phyloP scores from a whole-genome alignment of 1,140 invertebrate genomes.

The Ceratina australensis region DNA sequence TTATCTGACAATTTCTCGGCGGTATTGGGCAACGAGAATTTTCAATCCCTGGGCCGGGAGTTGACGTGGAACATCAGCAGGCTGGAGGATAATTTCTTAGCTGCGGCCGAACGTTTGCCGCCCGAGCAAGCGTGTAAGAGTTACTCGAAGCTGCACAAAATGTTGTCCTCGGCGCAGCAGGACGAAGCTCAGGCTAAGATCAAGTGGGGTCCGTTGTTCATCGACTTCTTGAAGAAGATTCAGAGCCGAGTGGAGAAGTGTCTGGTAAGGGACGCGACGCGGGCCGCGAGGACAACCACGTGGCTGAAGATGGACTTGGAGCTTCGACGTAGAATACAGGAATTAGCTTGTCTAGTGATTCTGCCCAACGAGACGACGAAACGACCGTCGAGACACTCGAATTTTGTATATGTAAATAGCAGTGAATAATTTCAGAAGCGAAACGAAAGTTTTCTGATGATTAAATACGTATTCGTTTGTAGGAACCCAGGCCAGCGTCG shows the following conservation, averaged over 20 bases:
- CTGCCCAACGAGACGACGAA: conserved; percentile 75
- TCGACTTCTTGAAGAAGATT: conserved; percentile 77
- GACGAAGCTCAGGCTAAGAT: conserved; percentile 70
- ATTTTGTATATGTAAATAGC: conserved; percentile 71
- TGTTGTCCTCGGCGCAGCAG: conserved; percentile 65
- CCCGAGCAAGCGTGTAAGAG: conserved; percentile 87
- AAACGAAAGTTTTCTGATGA: no score
- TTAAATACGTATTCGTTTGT: background rate
- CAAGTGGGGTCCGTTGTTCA: conserved; percentile 77
- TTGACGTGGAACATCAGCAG: conserved; percentile 84
- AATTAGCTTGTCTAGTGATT: conserved; percentile 81
- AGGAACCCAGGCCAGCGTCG: conserved; percentile 69
- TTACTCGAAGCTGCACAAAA: conserved; percentile 80
- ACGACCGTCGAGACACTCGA: conserved; percentile 72
- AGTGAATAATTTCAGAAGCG: background rate
- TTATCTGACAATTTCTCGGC: conserved; percentile 84
- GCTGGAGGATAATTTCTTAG: conserved; percentile 84
- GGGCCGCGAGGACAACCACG: conserved; percentile 82
- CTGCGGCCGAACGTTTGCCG: conserved; percentile 82
- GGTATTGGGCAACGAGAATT: conserved; percentile 83
- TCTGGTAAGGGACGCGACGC: conserved; percentile 82
- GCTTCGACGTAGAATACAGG: conserved; percentile 81
- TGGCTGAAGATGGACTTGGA: conserved; percentile 84
- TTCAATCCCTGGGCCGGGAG: conserved; percentile 83
- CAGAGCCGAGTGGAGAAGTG: conserved; percentile 82